Evolutionary conservation across 2,113 vertebrate species (phyloP), one percentile per base, ranked within the genome.

Genomic region (Percopsis transmontana): DNA sequence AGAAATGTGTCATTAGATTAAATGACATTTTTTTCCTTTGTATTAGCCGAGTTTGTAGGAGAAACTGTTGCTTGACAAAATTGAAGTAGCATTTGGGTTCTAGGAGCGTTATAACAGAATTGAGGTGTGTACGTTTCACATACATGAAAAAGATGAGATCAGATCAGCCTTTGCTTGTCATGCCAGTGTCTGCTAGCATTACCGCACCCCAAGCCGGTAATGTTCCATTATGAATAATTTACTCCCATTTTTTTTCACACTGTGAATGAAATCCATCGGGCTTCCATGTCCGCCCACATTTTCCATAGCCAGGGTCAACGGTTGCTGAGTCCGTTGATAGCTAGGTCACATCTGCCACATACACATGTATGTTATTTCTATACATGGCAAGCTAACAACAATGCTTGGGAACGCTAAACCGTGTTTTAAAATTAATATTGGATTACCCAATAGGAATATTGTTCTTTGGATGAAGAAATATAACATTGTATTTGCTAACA

Each of bases 161-260:
- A 39, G 24, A 56, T 56, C n/a, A 38, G 15, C 54, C 54, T 38
- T n/a, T 24, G 19, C 27, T 15, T 8, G n/a, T n/a, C 44, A 1
- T 58, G 14, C 20, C 16, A 39, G 13, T 11, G 18, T 24, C 11
- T 44, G 2, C 3, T 33, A 33, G 27, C 27, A 2, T 33, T 33
- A 33, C 27, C 27, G 27, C 27, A 33, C 27, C 27, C 27, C 27
- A 33, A 33, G 42, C 79, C 51, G 63, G 72, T 69, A 76, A 54
- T 87, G 85, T 91, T 91, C 87, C 87, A 58, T 80, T 71, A 89
- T 91, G 57, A 90, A 92, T 91, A 87, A 92, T 91, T 91, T 62
- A 91, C 70, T 45, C 76, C 76, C 58, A 83, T 89, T 91, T 87
- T 60, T 87, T 88, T 88, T 88, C 72, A 58, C 24, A 51, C 69